phyloP scores from a whole-genome alignment of 2,888 invertebrate species.

The Andrena trimmerana region DNA sequence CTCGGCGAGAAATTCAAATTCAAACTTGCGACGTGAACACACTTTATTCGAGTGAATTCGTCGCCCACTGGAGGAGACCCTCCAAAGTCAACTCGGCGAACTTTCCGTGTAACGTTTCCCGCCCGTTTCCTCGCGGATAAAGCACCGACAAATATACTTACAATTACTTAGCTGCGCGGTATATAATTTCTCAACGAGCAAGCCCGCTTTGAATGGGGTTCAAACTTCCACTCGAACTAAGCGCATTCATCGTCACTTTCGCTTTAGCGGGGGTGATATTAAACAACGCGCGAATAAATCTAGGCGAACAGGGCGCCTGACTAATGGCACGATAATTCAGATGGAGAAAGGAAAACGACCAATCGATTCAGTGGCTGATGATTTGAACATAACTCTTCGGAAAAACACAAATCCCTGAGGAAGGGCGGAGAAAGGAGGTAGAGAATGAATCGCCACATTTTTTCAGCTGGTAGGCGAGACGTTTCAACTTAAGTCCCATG shows the following conservation, averaged over 20 bases:
- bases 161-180: slow-evolving; percentile 7
- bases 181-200: slow-evolving; percentile 7
- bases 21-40: not conserved
- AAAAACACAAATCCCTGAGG: too few relatives aligned
- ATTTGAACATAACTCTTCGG: too few relatives aligned
- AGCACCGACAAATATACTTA: slow-evolving; percentile 11
- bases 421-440: too few relatives aligned
- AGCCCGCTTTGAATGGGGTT: not conserved
- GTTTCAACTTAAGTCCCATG: too few relatives aligned
- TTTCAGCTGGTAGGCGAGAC: too few relatives aligned
- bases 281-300: too few relatives aligned
- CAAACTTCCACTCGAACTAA: slow-evolving; percentile 13
- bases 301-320: too few relatives aligned
- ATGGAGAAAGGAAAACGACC: too few relatives aligned
- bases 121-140: not conserved
- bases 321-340: too few relatives aligned
- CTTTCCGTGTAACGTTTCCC: slow-evolving; percentile 13
- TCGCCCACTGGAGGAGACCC: not conserved
- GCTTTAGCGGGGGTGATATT: not conserved
- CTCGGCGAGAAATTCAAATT: not conserved
- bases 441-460: too few relatives aligned
- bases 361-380: too few relatives aligned
- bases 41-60: slow-evolving; percentile 5
- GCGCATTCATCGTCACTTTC: not conserved
- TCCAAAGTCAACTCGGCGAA: slow-evolving; percentile 31